Conservation (phyloP, 2,113 vertebrate species). For the Brachypteracias leptosomus region DNA sequence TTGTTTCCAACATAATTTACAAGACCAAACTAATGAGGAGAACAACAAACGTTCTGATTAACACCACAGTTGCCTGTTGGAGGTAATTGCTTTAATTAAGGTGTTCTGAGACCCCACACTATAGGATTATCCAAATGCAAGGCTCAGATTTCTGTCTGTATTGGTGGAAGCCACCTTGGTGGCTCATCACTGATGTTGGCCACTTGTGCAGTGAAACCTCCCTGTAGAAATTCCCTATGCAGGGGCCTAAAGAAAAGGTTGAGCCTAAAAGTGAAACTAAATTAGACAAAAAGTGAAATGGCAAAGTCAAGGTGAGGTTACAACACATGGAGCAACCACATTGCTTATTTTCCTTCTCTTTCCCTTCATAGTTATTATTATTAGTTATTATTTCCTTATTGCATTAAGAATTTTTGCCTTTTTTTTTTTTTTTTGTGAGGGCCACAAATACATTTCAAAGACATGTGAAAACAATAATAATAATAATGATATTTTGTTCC, state of each 20-base stretch:
- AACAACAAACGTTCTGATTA: neutral
- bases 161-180: neutral
- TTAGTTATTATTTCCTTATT: fast-evolving
- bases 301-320: neutral
- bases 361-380: fast-evolving
- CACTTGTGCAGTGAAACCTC: fast-evolving
- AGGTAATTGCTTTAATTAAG: neutral
- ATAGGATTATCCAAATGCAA: neutral
- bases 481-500: neutral
- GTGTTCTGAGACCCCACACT: neutral
- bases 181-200: fast-evolving
- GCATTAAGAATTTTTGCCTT: neutral
- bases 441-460: neutral
- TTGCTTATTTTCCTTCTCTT: neutral
- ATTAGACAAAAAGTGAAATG: neutral
- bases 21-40: neutral
- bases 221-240: fast-evolving
- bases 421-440: neutral
- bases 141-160: neutral
- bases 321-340: neutral
- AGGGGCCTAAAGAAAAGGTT: neutral
- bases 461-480: neutral
- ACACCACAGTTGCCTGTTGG: fast-evolving
- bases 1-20: neutral
- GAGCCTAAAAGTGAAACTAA: neutral